Percentiles rank a stretch among this genome's conserved stretches.
Conservation (phyloP, 2,888 invertebrate genomes). For the Nasonovia ribisnigri region DNA sequence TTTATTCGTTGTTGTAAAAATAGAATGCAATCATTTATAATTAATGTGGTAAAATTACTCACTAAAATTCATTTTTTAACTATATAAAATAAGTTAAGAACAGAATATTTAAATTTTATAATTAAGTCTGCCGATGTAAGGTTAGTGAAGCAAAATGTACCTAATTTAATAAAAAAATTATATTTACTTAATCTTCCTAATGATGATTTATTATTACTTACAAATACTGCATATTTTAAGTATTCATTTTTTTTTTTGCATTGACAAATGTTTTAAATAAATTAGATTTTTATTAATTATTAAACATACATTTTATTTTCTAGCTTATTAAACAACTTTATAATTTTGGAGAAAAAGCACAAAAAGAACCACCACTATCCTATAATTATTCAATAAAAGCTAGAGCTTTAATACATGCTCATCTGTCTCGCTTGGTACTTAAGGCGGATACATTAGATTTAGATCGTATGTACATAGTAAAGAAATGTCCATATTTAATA, state of each 20-base stretch:
- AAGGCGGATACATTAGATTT: conserved; percentile 84
- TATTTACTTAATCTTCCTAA: not conserved
- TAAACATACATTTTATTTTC: conserved; percentile 67
- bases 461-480: conserved; percentile 86
- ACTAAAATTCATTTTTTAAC: too few relatives aligned
- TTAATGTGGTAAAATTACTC: too few relatives aligned
- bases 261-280: not conserved
- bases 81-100: not conserved
- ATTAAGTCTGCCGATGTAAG: too few relatives aligned
- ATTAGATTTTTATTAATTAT: not conserved
- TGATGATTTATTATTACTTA: not conserved
- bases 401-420: conserved; percentile 94
- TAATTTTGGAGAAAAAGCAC: conserved; percentile 90
- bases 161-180: too few relatives aligned
- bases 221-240: too few relatives aligned
- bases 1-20: too few relatives aligned
- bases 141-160: too few relatives aligned
- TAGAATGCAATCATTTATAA: too few relatives aligned
- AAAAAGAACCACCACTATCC: conserved; percentile 94
- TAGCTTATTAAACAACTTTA: conserved; percentile 92
- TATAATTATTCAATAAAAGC: conserved; percentile 93
- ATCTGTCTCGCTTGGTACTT: conserved; percentile 86
- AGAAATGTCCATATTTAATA: conserved; percentile 93
- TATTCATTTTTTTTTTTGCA: too few relatives aligned
- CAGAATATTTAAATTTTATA: not conserved